phyloP scores from a whole-genome alignment of 1,140 invertebrate species.

The Nephila pilipes region DNA sequence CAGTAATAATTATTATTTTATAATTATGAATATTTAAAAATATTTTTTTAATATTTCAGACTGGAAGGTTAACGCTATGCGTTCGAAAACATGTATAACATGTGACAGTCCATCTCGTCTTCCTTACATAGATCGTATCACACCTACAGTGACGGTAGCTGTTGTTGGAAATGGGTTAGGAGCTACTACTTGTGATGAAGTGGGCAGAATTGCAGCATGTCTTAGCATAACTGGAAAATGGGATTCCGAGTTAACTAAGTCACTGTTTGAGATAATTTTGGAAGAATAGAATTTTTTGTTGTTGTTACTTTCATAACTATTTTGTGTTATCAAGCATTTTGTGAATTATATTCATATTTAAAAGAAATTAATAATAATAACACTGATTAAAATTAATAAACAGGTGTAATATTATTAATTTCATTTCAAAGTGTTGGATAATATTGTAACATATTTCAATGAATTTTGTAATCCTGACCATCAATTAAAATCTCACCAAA shows the following conservation, averaged over 20 bases:
- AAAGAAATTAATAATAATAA: no score
- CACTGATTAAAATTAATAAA: no score
- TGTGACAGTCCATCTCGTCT: background rate
- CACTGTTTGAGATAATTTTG: background rate
- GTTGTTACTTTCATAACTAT: no score
- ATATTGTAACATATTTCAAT: no score
- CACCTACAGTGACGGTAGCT: background rate
- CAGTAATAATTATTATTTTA: no score
- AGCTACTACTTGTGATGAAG: background rate
- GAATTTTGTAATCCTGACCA: no score
- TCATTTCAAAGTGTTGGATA: no score
- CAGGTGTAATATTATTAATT: no score
- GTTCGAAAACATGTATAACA: background rate
- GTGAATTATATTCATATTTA: no score
- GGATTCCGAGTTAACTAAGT: background rate
- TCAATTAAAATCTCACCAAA: no score
- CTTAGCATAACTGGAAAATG: background rate
- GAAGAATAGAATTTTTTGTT: background rate
- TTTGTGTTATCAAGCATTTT: no score
- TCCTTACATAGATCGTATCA: slow-evolving; percentile 24
- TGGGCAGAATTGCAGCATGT: slow-evolving; percentile 5
- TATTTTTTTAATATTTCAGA: background rate
- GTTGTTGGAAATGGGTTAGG: background rate
- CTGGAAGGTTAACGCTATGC: background rate
- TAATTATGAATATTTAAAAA: no score